Base-by-base conservation (phyloP, 2,113 vertebrate genomes). In the Colius striatus region DNA sequence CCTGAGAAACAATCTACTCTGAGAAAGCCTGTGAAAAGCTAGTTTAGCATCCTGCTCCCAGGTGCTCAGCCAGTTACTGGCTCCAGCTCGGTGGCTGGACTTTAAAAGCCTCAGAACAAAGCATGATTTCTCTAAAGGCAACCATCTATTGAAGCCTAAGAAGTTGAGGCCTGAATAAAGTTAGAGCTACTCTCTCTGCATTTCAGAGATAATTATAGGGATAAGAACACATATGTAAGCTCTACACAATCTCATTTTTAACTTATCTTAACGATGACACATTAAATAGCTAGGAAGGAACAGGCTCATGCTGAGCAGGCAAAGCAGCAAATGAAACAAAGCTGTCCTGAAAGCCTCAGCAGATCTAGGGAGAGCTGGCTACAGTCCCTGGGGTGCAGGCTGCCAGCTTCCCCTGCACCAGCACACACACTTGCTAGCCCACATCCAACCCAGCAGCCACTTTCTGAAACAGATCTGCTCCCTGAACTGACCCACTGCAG, bases 121-220 rank as follows among this genome's bases (percentile, higher is more conserved):
- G 80, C 1, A 1, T 32, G 73, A 17, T 10, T 92, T 74, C 62
- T 63, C 70, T 16, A 27, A 82, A 23, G 4, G 2, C 63, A 61
- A n/a, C 13, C 34, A 45, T 6, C 73, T 45, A 2, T 4, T 27
- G 48, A 51, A 71, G 68, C 26, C 57, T 34, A 22, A 81, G 84
- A 32, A 74, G 34, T 2, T 34, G 61, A 75, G 66, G 50, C 45
- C 41, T 55, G 73, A 58, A 27, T 54, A 23, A 76, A 60, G 57
- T 57, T 25, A 87, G 5, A 92, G 57, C 75, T 53, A 21, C 84
- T 50, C 60, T n/a, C 43, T 71, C 53, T 32, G 17, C 57, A 5
- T 45, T 67, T 45, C 3, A 75, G 61, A 75, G 89, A 32, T 94
- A 83, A 90, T 93, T 84, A 72, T 1, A 79, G 91, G 78, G 85